These are phyloP conservation scores for Elaphurus davidianus DNA, from an alignment of 2,113 vertebrate species.

Conservation along the genomic window DNA sequence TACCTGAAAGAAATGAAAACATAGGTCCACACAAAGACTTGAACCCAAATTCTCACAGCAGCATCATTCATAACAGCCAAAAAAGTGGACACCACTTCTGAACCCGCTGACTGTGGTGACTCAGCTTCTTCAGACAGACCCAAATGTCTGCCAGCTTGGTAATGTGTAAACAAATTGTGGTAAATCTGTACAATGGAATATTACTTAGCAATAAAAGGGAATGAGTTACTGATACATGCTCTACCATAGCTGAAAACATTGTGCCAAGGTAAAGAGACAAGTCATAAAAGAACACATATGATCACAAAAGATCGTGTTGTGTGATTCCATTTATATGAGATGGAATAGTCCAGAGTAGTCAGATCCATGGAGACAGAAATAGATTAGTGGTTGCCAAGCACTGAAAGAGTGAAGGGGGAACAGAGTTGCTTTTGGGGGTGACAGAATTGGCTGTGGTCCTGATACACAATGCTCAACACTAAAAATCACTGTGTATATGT, in stretches of 20 bases:
- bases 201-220: neutral
- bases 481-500: neutral
- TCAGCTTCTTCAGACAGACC: neutral
- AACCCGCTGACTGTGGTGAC: neutral
- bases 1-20: neutral
- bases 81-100: neutral
- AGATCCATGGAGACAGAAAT: neutral
- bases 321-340: neutral
- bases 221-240: neutral
- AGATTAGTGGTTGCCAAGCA: neutral
- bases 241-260: fast-evolving
- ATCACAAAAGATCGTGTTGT: neutral
- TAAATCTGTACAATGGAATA: too few relatives aligned
- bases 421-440: neutral
- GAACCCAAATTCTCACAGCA: neutral
- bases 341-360: neutral
- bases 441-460: neutral
- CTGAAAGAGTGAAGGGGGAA: too few relatives aligned
- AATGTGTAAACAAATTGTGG: neutral
- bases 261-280: neutral
- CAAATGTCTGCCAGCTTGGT: neutral
- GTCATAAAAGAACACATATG: neutral
- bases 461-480: neutral
- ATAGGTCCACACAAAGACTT: neutral
- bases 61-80: neutral